These are phyloP conservation scores for Pollenia labialis DNA, from an alignment of 2,888 invertebrate genomes.

Conservation along the genomic window DNA sequence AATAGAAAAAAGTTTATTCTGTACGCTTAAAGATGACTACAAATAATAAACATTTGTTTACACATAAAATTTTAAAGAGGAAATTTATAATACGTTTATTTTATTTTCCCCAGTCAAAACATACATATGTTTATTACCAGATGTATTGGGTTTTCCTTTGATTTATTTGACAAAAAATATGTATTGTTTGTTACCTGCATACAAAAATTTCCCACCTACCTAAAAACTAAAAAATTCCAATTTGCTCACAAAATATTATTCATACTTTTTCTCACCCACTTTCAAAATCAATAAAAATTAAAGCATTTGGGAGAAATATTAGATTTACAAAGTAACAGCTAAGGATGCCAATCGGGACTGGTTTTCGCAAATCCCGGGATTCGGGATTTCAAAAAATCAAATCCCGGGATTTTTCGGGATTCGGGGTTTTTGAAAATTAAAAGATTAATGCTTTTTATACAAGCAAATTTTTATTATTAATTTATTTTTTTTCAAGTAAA, in stretches of 20 bases:
- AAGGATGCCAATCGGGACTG: too few relatives aligned
- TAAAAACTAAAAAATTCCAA: background rate
- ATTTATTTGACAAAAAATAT: background rate
- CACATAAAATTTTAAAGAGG: background rate
- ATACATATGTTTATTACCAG: background rate
- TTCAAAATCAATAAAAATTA: background rate
- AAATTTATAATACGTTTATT: slow-evolving; percentile 11
- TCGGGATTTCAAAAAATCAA: too few relatives aligned
- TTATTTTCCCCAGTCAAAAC: slow-evolving; percentile 1
- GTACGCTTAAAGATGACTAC: background rate
- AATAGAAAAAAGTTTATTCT: background rate
- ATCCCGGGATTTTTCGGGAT: too few relatives aligned
- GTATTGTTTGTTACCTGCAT: slow-evolving; percentile 10
- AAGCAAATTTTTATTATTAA: too few relatives aligned
- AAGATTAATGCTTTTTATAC: too few relatives aligned
- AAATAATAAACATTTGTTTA: background rate
- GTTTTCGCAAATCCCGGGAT: too few relatives aligned
- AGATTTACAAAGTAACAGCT: background rate
- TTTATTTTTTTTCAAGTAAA: too few relatives aligned
- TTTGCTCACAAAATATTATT: slow-evolving; percentile 1
- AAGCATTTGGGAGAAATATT: background rate
- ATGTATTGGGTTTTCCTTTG: background rate
- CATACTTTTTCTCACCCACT: slow-evolving; percentile 17
- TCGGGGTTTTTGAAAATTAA: too few relatives aligned
- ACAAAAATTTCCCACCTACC: background rate